Base-by-base conservation (phyloP, 2,113 vertebrate species). In the Cettia cetti region DNA sequence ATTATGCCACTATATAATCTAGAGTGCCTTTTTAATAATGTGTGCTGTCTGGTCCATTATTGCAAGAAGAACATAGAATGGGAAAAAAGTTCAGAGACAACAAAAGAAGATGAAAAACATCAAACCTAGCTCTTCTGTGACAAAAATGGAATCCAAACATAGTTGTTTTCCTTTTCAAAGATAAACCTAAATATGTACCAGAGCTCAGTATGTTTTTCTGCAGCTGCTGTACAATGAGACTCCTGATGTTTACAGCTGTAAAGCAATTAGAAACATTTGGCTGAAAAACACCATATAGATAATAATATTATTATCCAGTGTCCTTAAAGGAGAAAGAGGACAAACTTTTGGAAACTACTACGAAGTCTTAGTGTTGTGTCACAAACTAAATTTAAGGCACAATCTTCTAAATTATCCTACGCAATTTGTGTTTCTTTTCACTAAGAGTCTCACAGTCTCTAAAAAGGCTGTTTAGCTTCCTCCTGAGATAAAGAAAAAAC, bases 171-270 rank as follows among this genome's bases (percentile, higher is more conserved):
- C 35, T 80, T 84, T 79, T 79, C n/a, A 40, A 60, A 95, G n/a
- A 42, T 61, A 91, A 56, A 76, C 57, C 28, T 79, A 78, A 94
- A 56, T 52, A 79, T 3, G 4, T 82, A 87, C 56, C 49, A 49
- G 86, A 81, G 35, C 44, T 53, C 35, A 81, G 22, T 33, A 42
- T 68, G 20, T 78, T 91, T 87, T 93, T 69, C 85, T 94, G 68
- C 77, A 94, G 80, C 69, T 92, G 71, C 72, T 63, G 6, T 86
- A 89, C 59, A 95, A 56, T 53, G 54, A 84, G 20, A 89, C 27
- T 86, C 69, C 86, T 96, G 82, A 84, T 93, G 18, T 89, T 93
- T 94, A 95, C 75, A 92, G 60, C 27, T 91, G 60, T 84, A 91
- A 70, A 89, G 72, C 44, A 91, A 86, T 86, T 80, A 86, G 68